phyloP scores from a whole-genome alignment of 2,113 vertebrate species.

The Geothlypis trichas region DNA sequence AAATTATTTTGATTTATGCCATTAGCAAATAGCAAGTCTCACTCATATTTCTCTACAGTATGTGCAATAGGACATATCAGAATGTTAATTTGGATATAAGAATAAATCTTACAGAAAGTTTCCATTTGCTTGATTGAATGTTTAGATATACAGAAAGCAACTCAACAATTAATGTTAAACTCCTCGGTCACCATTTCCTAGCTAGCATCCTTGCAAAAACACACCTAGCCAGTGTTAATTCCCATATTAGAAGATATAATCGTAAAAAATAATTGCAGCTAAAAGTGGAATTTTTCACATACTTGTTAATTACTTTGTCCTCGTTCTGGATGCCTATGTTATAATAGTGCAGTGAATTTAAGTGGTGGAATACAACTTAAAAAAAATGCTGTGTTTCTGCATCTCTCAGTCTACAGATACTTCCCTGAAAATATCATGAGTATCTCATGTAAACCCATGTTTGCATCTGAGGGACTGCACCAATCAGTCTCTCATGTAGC shows the following conservation, averaged over 20 bases:
- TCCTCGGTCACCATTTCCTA: not conserved
- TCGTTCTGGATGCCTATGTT: not conserved
- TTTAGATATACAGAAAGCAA: not conserved
- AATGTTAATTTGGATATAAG: not conserved
- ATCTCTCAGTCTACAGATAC: not conserved
- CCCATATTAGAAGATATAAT: not conserved
- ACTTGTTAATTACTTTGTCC: not conserved
- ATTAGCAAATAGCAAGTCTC: not conserved
- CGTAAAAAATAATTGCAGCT: not conserved
- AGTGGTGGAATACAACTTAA: not conserved
- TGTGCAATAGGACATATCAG: not conserved
- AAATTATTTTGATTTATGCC: slow-evolving; percentile 36
- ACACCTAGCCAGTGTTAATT: not conserved
- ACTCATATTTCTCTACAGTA: not conserved
- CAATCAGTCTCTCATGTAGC: not conserved
- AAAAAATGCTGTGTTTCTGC: not conserved
- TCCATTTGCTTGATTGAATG: not conserved
- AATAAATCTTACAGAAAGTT: not conserved
- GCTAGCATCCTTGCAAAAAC: not conserved
- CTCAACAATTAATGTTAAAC: not conserved
- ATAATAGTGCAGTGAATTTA: not conserved
- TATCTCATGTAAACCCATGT: not conserved
- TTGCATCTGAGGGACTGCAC: not conserved
- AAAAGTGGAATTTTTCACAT: not conserved
- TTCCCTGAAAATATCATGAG: not conserved